Evolutionary conservation across 2,797 vertebrate genomes (phyloP), one percentile per base, ranked within the genome.

Genomic region (Hybognathus amarus): DNA sequence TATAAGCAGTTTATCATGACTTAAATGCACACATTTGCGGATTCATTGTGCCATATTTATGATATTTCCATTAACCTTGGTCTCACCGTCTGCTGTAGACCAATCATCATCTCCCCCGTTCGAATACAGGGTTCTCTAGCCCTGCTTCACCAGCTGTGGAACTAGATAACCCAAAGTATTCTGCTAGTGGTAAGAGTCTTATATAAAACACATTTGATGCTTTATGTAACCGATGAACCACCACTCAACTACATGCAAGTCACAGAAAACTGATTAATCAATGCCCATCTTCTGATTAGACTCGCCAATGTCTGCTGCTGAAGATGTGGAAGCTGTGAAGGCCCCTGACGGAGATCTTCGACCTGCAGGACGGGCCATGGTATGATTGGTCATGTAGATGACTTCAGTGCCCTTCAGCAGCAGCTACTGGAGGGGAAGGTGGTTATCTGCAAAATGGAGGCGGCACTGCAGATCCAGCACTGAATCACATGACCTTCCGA

Each of bases 401-500:
- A 96, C 75, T 96, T 96, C 66, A 89, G 47, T 24, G 92, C 94
- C 74, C 93, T 99, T 63, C 93, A 94, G 88, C 95, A 95, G 91
- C 96, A 95, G 90, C 85, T 99, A 22, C 79, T 91, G 78, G 93
- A 97, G 63, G 95, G 96, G 22, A 87, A 92, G 82, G 77, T 86
- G 1, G 89, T 97, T 81, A 91, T 95, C 79, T 67, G 68, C 0
- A 93, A 93, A 87, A 95, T 98, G 87, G 93, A 94, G 66, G 90
- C 91, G 1, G 71, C 90, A 6, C 67, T 93, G 0, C 87, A 85
- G 18, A n/a, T 87, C 94, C 0, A 86, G 87, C 0, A 90, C 87
- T 0, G 30, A 69, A 78, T 52, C 61, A 9, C 80, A 87, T 61
- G 70, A 88, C 79, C 86, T 85, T 2, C 90, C 89, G 81, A 90